A percentile compares a stretch with the other conserved stretches of the same genome.
Conservation (phyloP, 2,888 invertebrate species). For the Clusia tigrina region DNA sequence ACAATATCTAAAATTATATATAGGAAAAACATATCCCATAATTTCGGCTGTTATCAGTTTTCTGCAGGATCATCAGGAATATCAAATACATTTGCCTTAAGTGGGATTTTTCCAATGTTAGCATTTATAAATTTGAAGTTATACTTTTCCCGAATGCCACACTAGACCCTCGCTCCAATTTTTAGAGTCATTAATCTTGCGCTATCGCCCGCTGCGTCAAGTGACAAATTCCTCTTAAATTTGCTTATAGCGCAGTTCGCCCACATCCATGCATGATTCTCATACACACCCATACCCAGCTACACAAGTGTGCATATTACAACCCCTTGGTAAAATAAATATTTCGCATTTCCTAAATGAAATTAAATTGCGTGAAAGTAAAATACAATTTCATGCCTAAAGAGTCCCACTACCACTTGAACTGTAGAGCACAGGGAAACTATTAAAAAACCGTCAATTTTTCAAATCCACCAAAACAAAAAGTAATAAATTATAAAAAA, state of each 20-base stretch:
- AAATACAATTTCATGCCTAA: conserved; percentile 4
- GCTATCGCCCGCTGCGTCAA: conserved; percentile 8
- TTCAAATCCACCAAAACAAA: neutral
- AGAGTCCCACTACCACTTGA: no score
- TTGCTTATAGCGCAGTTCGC: neutral
- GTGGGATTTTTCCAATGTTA: neutral
- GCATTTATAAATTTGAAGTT: neutral
- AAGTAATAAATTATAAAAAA: neutral
- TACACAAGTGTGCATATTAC: neutral
- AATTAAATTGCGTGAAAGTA: conserved; percentile 4
- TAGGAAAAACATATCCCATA: no score
- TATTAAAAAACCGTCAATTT: no score
- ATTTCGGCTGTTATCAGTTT: no score
- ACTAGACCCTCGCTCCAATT: no score
- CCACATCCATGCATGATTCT: neutral
- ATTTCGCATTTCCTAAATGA: neutral
- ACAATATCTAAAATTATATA: no score
- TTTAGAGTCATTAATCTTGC: conserved; percentile 7
- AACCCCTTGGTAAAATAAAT: neutral
- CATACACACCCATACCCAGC: neutral
- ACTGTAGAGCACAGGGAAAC: no score
- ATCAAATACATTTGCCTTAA: neutral
- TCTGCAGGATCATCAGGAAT: no score
- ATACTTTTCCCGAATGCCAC: no score
- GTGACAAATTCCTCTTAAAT: conserved; percentile 1